Percentiles rank a stretch among this genome's conserved stretches.
phyloP scores from a whole-genome alignment of 2,888 invertebrate genomes.

The Dryadula phaetusa region DNA sequence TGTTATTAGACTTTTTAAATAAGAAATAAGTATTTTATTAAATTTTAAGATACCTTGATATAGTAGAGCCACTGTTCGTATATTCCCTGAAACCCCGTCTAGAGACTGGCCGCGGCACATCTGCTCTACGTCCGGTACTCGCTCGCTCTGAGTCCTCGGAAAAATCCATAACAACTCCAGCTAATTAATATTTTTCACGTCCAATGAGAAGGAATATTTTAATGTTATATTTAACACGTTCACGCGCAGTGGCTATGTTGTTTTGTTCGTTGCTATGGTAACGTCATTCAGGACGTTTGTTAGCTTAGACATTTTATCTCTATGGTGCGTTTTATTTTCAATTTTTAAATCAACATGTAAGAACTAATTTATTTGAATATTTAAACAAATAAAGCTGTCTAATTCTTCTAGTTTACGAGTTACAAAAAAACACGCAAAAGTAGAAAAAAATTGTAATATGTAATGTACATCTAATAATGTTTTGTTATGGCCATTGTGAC shows the following conservation, averaged over 20 bases:
- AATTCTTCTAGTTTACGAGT: too few species aligned
- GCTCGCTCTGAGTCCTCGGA: constrained; percentile 64
- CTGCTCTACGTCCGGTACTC: constrained; percentile 59
- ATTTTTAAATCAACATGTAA: neutral
- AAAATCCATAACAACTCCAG: constrained; percentile 72
- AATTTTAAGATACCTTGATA: constrained; percentile 59
- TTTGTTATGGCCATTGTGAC: too few species aligned
- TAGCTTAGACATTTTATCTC: neutral
- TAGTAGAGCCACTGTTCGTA: constrained; percentile 65
- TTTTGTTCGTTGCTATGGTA: constrained; percentile 62
- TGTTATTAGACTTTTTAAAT: too few species aligned
- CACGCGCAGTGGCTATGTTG: constrained; percentile 71
- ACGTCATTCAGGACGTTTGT: constrained; percentile 45
- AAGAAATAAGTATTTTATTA: constrained; percentile 8
- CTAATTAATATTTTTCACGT: constrained; percentile 37
- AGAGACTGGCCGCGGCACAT: constrained; percentile 70
- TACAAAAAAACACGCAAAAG: too few species aligned
- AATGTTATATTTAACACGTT: constrained; percentile 48
- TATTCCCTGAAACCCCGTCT: constrained; percentile 73
- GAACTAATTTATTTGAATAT: too few species aligned
- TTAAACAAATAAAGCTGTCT: too few species aligned
- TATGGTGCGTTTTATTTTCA: neutral
- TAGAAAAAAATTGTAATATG: too few species aligned
- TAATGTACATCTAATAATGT: too few species aligned
- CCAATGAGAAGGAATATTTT: constrained; percentile 43